Evolutionary conservation across 2,888 invertebrate species (phyloP).

Genomic region (Brachyptera risi): DNA sequence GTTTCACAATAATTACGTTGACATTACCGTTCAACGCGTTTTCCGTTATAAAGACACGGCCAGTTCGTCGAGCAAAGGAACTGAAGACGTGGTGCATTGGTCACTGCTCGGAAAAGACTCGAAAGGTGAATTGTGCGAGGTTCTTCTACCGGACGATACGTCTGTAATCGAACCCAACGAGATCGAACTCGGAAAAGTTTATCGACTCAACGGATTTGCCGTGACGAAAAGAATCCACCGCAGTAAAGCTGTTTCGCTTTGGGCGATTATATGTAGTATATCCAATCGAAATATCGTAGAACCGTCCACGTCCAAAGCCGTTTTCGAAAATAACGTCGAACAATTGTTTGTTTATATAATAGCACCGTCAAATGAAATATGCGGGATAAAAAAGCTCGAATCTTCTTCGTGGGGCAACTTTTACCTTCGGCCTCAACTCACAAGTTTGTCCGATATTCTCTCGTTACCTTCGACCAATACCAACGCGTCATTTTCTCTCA

Average conservation of each 20-base stretch:
- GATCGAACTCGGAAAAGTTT: background rate
- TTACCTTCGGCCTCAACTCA: background rate
- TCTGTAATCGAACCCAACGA: background rate
- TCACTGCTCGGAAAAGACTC: slow-evolving; percentile 28
- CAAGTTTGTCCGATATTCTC: background rate
- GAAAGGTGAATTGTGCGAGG: slow-evolving; percentile 27
- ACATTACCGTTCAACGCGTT: slow-evolving; percentile 16
- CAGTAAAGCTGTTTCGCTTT: slow-evolving; percentile 4
- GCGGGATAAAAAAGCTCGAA: slow-evolving; percentile 5
- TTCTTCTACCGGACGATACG: slow-evolving; percentile 5
- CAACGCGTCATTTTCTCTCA: background rate
- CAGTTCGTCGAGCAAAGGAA: background rate
- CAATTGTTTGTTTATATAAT: slow-evolving; percentile 19
- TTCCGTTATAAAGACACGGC: slow-evolving; percentile 5
- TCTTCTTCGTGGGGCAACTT: background rate
- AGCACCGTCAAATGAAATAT: background rate
- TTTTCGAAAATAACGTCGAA: background rate
- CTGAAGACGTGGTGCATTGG: slow-evolving; percentile 19
- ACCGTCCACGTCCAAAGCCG: background rate
- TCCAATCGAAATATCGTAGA: too few relatives aligned
- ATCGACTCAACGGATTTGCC: slow-evolving; percentile 20
- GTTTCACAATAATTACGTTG: background rate
- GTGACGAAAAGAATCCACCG: slow-evolving; percentile 22
- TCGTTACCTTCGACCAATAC: background rate
- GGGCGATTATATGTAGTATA: slow-evolving; percentile 18